Evolutionary conservation across 2,113 vertebrate species (phyloP).

Genomic region (Eurystomus gularis): DNA sequence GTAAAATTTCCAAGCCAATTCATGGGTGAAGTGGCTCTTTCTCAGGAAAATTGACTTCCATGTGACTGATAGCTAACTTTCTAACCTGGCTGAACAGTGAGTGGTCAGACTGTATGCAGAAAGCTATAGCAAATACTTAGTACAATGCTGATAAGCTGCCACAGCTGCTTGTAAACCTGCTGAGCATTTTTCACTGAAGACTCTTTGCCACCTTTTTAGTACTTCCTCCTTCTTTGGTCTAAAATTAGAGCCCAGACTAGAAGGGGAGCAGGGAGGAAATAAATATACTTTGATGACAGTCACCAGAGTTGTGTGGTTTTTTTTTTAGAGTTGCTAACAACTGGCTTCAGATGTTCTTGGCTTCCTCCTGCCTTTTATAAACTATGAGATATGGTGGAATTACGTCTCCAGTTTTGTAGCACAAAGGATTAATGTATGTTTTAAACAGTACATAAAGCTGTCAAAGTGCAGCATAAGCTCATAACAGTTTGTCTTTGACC

Average conservation of each 20-base stretch:
- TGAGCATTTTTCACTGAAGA: background rate
- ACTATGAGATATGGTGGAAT: background rate
- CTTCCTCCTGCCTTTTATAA: background rate
- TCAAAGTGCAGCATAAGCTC: background rate
- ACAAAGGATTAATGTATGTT: background rate
- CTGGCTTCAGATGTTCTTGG: background rate
- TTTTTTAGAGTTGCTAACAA: background rate
- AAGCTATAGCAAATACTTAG: background rate
- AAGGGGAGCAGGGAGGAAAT: background rate
- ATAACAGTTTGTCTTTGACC: background rate
- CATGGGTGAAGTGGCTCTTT: background rate
- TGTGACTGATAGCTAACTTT: background rate
- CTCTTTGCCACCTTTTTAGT: background rate
- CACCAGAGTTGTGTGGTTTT: background rate
- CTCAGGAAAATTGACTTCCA: background rate
- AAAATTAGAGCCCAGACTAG: background rate
- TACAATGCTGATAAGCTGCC: background rate
- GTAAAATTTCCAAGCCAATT: background rate
- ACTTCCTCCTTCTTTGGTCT: background rate
- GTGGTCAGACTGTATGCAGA: background rate
- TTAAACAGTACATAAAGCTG: background rate
- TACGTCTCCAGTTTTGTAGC: background rate
- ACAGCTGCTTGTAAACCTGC: slow-evolving; percentile 1
- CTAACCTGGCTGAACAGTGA: background rate
- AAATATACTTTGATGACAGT: background rate